Base-by-base conservation (phyloP, 2,888 invertebrate genomes). In the Coleophora deauratella region DNA sequence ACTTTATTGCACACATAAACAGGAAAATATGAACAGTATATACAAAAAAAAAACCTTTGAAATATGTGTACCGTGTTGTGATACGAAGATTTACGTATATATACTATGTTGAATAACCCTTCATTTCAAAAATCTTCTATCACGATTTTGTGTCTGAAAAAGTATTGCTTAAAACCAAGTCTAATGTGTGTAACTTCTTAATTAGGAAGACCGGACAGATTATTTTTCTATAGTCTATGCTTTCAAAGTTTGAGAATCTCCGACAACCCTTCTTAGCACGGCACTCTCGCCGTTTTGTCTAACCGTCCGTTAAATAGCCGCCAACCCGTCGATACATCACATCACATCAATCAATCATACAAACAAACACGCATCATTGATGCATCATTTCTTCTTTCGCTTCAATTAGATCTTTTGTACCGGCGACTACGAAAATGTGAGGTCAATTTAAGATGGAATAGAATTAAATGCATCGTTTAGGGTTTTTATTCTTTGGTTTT, bases 341-440 rank as follows among this genome's bases (percentile, higher is more conserved):
- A 21, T 21, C 21, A 21, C 21, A 21, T 21, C 21, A 21, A 21
- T 21, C 46, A 46, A 46, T 46, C 46, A 46, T 37, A 40, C 46
- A 43, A 66, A 69, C 67, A 67, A 68, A 63, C 63, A 57, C 46
- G 47, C 61, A 63, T 64, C 72, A 71, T 72, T 71, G 67, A 66
- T 68, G 61, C 55, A 58, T 58, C 59, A 57, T 67, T 70, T 60
- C 59, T 72, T 76, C 76, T 80, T 79, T 73, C 74, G 65, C 75
- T 75, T 75, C 84, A 85, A 85, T 85, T 85, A 85, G 78, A 73
- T 62, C 84, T 77, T 85, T 85, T 85, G 84, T 84, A 62, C 60
- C 50, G 47, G 57, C 53, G 31, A 51, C 59, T 55, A 75, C 64
- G 66, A 70, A 71, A 72, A 73, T 59, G 63, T 21, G 21, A 21